phyloP scores from a whole-genome alignment of 2,797 vertebrate species.

The Psittacula derbiana region DNA sequence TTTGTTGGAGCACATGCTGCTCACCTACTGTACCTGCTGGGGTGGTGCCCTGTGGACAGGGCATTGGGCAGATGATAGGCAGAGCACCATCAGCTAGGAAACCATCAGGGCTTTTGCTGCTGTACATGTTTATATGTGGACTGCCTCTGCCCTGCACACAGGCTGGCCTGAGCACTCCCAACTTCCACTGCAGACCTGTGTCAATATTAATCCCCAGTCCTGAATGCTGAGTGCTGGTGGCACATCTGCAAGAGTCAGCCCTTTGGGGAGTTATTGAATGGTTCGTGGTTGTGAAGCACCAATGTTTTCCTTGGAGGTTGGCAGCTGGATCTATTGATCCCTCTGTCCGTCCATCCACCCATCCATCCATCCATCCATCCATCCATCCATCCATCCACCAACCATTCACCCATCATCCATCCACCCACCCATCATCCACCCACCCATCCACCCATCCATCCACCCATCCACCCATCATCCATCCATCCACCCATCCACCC shows the following conservation, averaged over 20 bases:
- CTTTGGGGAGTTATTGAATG: rapidly evolving
- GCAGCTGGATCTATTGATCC: background rate
- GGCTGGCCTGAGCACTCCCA: rapidly evolving
- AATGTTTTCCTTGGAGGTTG: background rate
- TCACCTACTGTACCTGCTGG: background rate
- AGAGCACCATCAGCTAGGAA: background rate
- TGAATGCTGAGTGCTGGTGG: rapidly evolving
- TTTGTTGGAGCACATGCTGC: background rate
- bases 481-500: background rate
- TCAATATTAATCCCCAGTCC: background rate
- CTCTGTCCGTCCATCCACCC: rapidly evolving
- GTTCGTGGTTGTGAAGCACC: background rate
- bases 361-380: background rate
- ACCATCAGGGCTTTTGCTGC: background rate
- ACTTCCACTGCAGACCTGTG: rapidly evolving
- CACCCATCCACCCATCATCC: no score
- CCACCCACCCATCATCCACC: no score
- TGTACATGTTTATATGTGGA: background rate
- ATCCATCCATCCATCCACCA: background rate
- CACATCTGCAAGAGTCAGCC: rapidly evolving
- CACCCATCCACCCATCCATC: background rate
- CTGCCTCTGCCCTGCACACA: background rate
- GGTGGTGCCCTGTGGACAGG: rapidly evolving
- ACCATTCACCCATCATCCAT: no score
- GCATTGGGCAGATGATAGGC: background rate